phyloP scores from a whole-genome alignment of 1,140 invertebrate genomes.

The Lineus longissimus region DNA sequence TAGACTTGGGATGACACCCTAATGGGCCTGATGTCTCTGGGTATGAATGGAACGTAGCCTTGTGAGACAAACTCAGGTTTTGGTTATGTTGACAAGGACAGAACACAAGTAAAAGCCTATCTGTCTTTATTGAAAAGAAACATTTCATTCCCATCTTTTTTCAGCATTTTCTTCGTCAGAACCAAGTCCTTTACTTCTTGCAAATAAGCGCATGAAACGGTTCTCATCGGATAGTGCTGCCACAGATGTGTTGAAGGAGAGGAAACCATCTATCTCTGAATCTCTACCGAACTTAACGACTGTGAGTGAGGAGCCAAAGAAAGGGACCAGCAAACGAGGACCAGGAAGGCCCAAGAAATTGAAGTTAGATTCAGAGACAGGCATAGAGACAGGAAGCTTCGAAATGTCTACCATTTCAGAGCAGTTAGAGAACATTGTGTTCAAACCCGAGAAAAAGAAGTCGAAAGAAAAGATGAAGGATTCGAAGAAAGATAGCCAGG shows the following conservation, averaged over 20 bases:
- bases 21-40: too few species aligned
- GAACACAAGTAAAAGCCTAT: too few species aligned
- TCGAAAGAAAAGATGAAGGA: background rate
- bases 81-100: too few species aligned
- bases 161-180: background rate
- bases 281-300: background rate
- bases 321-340: background rate
- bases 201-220: background rate
- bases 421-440: conserved; percentile 5
- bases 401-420: background rate
- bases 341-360: background rate
- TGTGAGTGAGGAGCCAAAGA: too few species aligned
- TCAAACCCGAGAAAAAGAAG: background rate
- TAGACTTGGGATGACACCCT: too few species aligned
- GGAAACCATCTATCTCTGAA: background rate
- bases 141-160: too few species aligned
- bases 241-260: background rate
- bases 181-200: background rate
- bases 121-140: too few species aligned
- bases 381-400: background rate
- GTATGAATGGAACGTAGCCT: too few species aligned
- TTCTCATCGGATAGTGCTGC: background rate
- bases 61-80: too few species aligned
- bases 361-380: background rate
- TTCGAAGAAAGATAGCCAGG: too few species aligned